These are phyloP conservation scores for Uloborus diversus DNA, from an alignment of 1,140 invertebrate genomes.

Conservation along the genomic window DNA sequence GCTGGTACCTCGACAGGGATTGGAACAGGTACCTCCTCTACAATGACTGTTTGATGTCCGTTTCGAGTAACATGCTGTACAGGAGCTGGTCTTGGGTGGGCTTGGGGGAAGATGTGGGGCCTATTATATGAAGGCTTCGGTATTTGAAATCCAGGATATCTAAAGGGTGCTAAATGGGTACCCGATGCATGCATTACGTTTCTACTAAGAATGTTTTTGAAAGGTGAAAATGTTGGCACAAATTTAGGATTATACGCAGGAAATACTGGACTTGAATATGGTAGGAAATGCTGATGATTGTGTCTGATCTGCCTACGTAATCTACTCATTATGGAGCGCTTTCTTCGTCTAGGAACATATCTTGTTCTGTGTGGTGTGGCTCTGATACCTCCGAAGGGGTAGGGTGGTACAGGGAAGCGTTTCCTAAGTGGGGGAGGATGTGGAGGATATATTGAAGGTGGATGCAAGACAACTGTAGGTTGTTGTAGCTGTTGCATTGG, in stretches of 20 bases:
- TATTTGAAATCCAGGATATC: constrained; percentile 17
- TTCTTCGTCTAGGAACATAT: background rate
- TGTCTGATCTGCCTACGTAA: constrained; percentile 12
- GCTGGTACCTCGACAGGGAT: constrained; percentile 39
- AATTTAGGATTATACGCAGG: constrained; percentile 46
- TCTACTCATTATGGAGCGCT: constrained; percentile 18
- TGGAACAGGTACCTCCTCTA: constrained; percentile 44
- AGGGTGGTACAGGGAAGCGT: background rate
- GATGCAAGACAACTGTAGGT: constrained; percentile 12
- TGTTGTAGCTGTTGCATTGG: background rate
- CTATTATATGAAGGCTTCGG: background rate
- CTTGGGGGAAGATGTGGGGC: background rate
- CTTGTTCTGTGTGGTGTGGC: background rate
- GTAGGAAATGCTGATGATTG: constrained; percentile 16
- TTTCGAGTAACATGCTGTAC: constrained; percentile 30
- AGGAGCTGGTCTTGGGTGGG: constrained; percentile 3
- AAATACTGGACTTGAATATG: constrained; percentile 37
- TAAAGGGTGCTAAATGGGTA: constrained; percentile 1
- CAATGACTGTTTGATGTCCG: constrained; percentile 38
- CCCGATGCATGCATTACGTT: constrained; percentile 11
- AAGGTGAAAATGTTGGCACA: constrained; percentile 35
- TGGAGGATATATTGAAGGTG: constrained; percentile 21
- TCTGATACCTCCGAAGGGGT: background rate
- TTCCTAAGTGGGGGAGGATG: constrained; percentile 40
- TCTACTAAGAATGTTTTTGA: constrained; percentile 17